Evolutionary conservation across 2,113 vertebrate species (phyloP).

Genomic region (Maccullochella peelii): DNA sequence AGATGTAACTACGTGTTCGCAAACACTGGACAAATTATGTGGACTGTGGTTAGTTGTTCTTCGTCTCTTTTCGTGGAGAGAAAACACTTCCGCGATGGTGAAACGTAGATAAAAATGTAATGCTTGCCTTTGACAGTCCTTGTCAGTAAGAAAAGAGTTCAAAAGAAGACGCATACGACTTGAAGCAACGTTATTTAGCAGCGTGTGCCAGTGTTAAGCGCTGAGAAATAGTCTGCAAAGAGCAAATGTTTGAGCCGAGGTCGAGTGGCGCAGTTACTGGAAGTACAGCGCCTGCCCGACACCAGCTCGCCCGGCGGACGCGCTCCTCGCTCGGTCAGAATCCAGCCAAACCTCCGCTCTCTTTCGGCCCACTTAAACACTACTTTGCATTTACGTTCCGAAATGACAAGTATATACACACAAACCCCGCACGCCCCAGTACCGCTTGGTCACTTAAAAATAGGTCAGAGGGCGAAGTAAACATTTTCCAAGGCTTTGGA

Average conservation of each 20-base stretch:
- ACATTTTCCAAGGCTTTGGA: constrained; percentile 72
- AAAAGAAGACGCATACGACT: constrained; percentile 2
- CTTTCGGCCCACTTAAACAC: constrained; percentile 60
- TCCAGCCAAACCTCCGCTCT: constrained; percentile 61
- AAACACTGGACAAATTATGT: constrained; percentile 17
- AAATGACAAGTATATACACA: constrained; percentile 65
- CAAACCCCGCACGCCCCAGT: neutral
- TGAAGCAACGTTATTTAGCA: neutral
- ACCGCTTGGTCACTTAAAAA: constrained; percentile 60
- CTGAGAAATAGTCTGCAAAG: constrained; percentile 29
- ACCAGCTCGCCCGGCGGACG: constrained; percentile 71
- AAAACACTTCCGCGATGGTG: constrained; percentile 84
- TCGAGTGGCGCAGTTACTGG: constrained; percentile 83
- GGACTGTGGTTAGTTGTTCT: constrained; percentile 44
- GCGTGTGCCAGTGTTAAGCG: neutral
- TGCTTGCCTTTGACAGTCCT: constrained; percentile 55
- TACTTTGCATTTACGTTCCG: constrained; percentile 51
- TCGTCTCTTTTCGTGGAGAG: constrained; percentile 49
- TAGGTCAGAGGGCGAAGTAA: constrained; percentile 73
- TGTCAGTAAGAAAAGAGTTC: constrained; percentile 50
- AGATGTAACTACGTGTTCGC: neutral
- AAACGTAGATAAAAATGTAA: constrained; percentile 62
- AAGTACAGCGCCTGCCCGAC: constrained; percentile 69
- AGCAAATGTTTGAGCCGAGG: constrained; percentile 56
- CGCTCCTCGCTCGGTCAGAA: constrained; percentile 75